Percentiles rank a stretch among this genome's conserved stretches.
Conservation (phyloP, 2,888 invertebrate species). For the Spodoptera littoralis region DNA sequence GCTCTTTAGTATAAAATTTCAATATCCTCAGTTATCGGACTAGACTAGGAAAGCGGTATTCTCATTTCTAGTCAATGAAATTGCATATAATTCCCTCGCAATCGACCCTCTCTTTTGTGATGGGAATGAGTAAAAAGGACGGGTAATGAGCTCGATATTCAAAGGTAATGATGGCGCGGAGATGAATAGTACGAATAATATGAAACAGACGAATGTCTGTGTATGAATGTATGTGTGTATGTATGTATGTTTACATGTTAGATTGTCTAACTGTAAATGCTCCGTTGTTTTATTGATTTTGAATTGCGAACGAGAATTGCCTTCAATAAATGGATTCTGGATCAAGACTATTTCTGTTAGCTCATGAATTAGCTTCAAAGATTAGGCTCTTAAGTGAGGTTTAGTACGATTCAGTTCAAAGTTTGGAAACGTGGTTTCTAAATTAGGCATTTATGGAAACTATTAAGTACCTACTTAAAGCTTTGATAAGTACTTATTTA, state of each 20-base stretch:
- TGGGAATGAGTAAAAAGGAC: constrained; percentile 54
- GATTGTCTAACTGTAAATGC: constrained; percentile 33
- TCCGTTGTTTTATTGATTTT: constrained; percentile 41
- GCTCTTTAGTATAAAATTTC: constrained; percentile 71
- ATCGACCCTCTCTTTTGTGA: constrained; percentile 67
- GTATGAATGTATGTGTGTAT: constrained; percentile 2
- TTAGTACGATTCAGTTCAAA: no score
- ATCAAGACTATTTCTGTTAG: not conserved
- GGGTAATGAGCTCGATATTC: constrained; percentile 62
- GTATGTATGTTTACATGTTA: constrained; percentile 13
- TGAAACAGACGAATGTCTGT: constrained; percentile 33
- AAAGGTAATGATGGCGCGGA: constrained; percentile 50
- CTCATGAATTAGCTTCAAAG: not conserved
- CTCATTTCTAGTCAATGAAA: constrained; percentile 78
- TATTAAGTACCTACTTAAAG: no score
- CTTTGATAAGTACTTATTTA: no score
- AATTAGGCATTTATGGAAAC: no score
- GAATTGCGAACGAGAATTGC: constrained; percentile 20
- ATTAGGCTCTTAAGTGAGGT: no score
- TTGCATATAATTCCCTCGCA: constrained; percentile 78
- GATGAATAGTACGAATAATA: constrained; percentile 43
- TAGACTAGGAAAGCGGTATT: constrained; percentile 66
- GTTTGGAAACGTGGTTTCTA: no score
- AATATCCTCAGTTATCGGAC: constrained; percentile 68
- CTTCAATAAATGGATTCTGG: constrained; percentile 1